phyloP scores from a whole-genome alignment of 2,797 vertebrate genomes.

The Manis javanica region DNA sequence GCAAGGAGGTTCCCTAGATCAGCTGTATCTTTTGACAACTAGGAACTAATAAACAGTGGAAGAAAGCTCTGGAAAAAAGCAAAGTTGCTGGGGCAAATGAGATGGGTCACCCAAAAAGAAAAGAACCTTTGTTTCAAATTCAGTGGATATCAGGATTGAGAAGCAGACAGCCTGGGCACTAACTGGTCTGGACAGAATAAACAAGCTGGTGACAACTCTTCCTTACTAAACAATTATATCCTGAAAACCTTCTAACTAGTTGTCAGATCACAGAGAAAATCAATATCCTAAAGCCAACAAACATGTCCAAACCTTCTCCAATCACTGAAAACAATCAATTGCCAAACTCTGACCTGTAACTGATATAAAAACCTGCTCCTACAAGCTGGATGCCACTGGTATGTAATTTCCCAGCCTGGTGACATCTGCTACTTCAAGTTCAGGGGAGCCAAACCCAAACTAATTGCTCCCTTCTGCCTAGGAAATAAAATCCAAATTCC shows the following conservation, averaged over 20 bases:
- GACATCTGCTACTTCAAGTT: conserved; percentile 57
- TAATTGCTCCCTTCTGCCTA: not conserved
- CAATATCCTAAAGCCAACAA: conserved; percentile 52
- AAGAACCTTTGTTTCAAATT: conserved; percentile 40
- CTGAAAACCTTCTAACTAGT: conserved; percentile 29
- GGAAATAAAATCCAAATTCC: conserved; percentile 55
- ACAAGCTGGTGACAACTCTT: conserved; percentile 7
- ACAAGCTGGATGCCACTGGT: not conserved
- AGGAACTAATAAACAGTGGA: not conserved
- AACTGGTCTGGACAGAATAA: conserved; percentile 2
- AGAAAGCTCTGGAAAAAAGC: not conserved
- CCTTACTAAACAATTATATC: conserved; percentile 43
- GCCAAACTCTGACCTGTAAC: not conserved
- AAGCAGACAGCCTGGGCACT: not conserved
- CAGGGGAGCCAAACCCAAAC: conserved; percentile 47
- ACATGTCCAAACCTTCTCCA: conserved; percentile 25
- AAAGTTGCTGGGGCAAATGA: not conserved
- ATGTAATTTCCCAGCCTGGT: not conserved
- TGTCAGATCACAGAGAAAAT: conserved; percentile 47
- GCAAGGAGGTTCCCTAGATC: not conserved
- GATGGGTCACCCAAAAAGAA: not conserved
- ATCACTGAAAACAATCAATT: conserved; percentile 10
- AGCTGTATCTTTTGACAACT: not conserved
- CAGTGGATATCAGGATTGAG: not conserved
- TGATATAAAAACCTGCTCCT: not conserved